Conservation (phyloP, 2,113 vertebrate species). For the Phrynosoma blainvillii region DNA sequence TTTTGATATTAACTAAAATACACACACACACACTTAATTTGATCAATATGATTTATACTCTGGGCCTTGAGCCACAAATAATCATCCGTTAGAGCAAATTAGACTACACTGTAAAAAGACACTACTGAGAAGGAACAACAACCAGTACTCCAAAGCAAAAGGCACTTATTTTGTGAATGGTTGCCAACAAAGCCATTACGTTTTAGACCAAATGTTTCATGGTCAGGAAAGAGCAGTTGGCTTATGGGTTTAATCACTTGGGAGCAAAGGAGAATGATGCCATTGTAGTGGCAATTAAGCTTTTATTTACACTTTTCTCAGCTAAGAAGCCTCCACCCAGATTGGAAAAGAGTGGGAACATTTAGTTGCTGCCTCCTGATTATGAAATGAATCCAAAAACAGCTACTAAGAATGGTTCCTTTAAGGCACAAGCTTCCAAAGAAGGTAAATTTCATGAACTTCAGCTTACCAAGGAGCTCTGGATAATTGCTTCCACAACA, state of each 20-base stretch:
- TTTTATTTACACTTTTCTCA: not conserved
- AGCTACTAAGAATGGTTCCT: conserved; percentile 19
- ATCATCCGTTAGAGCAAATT: not conserved
- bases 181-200: conserved; percentile 27
- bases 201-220: conserved; percentile 45
- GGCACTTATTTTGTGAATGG: conserved; percentile 39
- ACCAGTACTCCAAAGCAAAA: not conserved
- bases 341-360: not conserved
- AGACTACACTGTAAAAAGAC: conserved; percentile 33
- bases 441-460: not conserved
- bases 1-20: not conserved
- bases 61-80: not conserved
- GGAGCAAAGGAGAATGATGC: conserved; percentile 20
- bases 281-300: conserved; percentile 28
- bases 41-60: not conserved
- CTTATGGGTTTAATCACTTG: conserved; percentile 2
- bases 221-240: conserved; percentile 35
- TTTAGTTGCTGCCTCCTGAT: not conserved
- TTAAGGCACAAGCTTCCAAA: not conserved
- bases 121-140: conserved; percentile 31
- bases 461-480: conserved; percentile 85
- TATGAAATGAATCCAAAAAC: not conserved
- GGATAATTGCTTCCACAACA: conserved; percentile 88
- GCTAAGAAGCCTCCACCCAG: not conserved
- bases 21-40: not conserved